Conservation (phyloP, 1,140 invertebrate genomes). For the Drosophila punjabiensis region DNA sequence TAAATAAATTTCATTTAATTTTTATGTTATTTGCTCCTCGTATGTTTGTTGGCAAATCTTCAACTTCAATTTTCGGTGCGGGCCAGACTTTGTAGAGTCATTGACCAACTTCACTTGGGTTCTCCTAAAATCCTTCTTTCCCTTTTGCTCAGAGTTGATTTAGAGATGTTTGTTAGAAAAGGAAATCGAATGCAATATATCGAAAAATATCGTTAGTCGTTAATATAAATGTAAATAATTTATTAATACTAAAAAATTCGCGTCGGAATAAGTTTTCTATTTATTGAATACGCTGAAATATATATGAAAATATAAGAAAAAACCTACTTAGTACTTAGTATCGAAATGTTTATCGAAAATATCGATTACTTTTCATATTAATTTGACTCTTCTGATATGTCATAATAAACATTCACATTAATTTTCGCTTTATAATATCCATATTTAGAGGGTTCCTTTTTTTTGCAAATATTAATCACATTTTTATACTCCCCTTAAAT, state of each 20-base stretch:
- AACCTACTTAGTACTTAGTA: not conserved
- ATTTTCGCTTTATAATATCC: too few species aligned
- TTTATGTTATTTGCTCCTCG: slow-evolving; percentile 39
- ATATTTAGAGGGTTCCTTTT: not conserved
- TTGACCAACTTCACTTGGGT: slow-evolving; percentile 53
- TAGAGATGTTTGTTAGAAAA: not conserved
- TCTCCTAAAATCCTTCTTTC: slow-evolving; percentile 7
- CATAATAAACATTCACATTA: not conserved
- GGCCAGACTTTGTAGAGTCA: slow-evolving; percentile 58
- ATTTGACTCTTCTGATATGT: not conserved
- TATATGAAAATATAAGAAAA: not conserved
- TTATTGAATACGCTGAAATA: not conserved
- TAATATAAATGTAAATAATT: too few species aligned
- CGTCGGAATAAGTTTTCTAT: not conserved
- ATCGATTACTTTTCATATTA: not conserved
- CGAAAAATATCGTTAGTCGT: not conserved
- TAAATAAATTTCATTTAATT: slow-evolving; percentile 61
- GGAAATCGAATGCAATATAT: not conserved
- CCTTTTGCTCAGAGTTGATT: not conserved
- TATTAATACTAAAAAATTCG: too few species aligned
- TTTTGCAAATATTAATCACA: not conserved
- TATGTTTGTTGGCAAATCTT: slow-evolving; percentile 53
- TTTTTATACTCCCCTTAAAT: too few species aligned
- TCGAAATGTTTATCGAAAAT: not conserved
- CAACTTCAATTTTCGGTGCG: slow-evolving; percentile 29